Evolutionary conservation across 1,140 invertebrate species (phyloP).

Genomic region (Scylla paramamosain): DNA sequence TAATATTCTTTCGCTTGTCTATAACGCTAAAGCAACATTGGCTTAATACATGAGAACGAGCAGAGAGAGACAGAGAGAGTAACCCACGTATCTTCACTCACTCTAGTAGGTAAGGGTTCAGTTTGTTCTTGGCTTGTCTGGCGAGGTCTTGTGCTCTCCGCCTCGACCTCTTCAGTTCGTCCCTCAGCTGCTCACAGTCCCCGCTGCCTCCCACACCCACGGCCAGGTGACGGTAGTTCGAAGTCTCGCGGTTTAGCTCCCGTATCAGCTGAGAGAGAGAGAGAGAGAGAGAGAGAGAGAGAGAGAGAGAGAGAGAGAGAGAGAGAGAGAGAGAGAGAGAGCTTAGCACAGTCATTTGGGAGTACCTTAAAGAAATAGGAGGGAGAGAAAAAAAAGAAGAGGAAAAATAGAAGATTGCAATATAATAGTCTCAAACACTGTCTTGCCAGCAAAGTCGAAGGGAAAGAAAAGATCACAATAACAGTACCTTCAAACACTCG

Average conservation of each 20-base stretch:
- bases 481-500: too few relatives aligned
- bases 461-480: too few relatives aligned
- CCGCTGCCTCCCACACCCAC: conserved; percentile 79
- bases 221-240: conserved; percentile 79
- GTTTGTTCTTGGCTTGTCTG: conserved; percentile 78
- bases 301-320: not conserved
- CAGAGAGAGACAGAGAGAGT: conserved; percentile 17
- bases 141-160: conserved; percentile 79
- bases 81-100: conserved; percentile 70
- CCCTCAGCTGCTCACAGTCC: conserved; percentile 79
- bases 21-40: too few relatives aligned
- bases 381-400: not conserved
- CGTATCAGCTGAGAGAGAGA: conserved; percentile 78
- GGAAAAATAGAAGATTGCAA: not conserved
- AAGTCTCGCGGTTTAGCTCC: conserved; percentile 79
- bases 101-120: conserved; percentile 78
- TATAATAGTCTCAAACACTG: too few relatives aligned
- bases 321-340: not conserved
- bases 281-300: not conserved
- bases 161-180: conserved; percentile 79
- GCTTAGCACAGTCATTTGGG: too few relatives aligned
- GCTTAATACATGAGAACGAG: conserved; percentile 45
- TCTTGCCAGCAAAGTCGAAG: too few relatives aligned
- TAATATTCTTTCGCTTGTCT: too few relatives aligned
- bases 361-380: not conserved